Percentiles rank a stretch among this genome's conserved stretches.
phyloP scores from a whole-genome alignment of 2,797 vertebrate genomes.

The Enteromius unitaeniatus region DNA sequence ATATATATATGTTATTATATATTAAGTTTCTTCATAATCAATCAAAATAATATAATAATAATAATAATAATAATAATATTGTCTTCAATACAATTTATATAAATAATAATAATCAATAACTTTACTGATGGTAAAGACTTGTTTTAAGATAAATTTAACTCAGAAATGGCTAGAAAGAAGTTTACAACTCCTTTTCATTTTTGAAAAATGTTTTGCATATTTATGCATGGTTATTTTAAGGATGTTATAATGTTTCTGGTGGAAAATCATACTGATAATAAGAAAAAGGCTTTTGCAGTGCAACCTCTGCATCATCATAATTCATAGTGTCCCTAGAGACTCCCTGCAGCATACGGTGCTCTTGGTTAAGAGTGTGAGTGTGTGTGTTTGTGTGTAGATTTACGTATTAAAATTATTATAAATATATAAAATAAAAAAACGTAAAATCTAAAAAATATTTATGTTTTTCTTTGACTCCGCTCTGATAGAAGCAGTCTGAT shows the following conservation, averaged over 20 bases:
- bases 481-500: background rate
- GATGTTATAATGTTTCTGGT: background rate
- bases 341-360: constrained; percentile 30
- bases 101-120: background rate
- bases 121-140: background rate
- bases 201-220: background rate
- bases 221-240: background rate
- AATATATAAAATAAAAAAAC: background rate
- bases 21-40: too few relatives aligned
- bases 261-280: background rate
- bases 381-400: background rate
- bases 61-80: too few relatives aligned
- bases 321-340: constrained; percentile 2
- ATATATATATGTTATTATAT: too few relatives aligned
- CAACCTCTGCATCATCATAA: constrained; percentile 34
- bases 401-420: background rate
- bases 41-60: too few relatives aligned
- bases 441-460: background rate
- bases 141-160: background rate
- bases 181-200: background rate
- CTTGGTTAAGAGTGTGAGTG: background rate
- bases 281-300: background rate
- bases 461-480: too few relatives aligned
- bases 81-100: background rate
- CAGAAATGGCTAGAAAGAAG: background rate